A percentile compares a stretch with the other conserved stretches of the same genome.
phyloP scores from a whole-genome alignment of 2,113 vertebrate species.

The Hippopotamus amphibius region DNA sequence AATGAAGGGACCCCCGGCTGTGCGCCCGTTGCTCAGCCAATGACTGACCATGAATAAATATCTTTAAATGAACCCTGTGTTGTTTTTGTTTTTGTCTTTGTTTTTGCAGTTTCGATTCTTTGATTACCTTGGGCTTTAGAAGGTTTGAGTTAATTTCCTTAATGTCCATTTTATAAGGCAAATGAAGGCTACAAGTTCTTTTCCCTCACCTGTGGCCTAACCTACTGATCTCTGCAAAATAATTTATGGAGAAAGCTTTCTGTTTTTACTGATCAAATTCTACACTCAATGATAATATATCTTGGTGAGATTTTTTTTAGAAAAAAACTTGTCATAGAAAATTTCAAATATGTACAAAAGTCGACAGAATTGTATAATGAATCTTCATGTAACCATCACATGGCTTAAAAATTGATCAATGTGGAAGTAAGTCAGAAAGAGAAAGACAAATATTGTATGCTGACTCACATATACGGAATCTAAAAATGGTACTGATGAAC shows the following conservation, averaged over 20 bases:
- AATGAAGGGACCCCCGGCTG: rapidly evolving
- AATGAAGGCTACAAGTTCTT: background rate
- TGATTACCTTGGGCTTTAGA: background rate
- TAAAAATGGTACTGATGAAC: no score
- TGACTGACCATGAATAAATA: background rate
- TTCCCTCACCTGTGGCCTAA: background rate
- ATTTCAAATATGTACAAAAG: background rate
- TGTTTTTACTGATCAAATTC: background rate
- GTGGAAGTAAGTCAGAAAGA: no score
- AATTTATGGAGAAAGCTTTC: background rate
- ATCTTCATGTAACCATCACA: background rate
- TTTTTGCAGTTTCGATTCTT: background rate
- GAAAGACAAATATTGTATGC: no score
- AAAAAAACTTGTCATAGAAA: background rate
- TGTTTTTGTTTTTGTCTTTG: background rate
- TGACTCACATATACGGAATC: no score
- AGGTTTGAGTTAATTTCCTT: background rate
- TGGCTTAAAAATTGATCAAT: background rate
- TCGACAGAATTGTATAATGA: background rate
- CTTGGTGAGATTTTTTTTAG: background rate
- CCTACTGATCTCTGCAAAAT: background rate
- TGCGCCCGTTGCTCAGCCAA: background rate
- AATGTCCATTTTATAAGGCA: background rate
- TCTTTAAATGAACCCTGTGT: background rate
- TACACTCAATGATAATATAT: background rate